A percentile compares a stretch with the other conserved stretches of the same genome.
phyloP scores from a whole-genome alignment of 2,113 vertebrate genomes.

The Leptobrachium leishanense region DNA sequence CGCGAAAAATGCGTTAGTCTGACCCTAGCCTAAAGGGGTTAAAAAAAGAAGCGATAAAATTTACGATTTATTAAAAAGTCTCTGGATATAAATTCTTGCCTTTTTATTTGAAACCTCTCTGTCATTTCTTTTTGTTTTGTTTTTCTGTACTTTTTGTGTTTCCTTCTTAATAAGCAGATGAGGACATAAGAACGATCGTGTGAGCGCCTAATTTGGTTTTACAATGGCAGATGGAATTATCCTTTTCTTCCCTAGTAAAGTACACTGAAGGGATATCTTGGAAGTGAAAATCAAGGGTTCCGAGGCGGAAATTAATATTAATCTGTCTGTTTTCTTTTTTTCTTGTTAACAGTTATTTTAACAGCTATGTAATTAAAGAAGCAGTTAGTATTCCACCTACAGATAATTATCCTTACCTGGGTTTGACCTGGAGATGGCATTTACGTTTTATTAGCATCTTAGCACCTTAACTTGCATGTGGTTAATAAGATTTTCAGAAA shows the following conservation, averaged over 20 bases:
- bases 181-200: conserved; percentile 17
- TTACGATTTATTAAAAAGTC: too few species aligned
- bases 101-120: too few species aligned
- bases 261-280: conserved; percentile 36
- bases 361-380: conserved; percentile 74
- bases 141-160: neutral
- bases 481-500: conserved; percentile 68
- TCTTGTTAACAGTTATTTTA: conserved; percentile 77
- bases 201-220: neutral
- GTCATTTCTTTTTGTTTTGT: too few species aligned
- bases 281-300: conserved; percentile 36
- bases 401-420: conserved; percentile 74
- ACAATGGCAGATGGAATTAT: conserved; percentile 24
- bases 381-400: conserved; percentile 74
- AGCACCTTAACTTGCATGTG: conserved; percentile 71
- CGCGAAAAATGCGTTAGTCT: too few species aligned
- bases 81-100: too few species aligned
- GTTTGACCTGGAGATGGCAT: conserved; percentile 68
- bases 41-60: too few species aligned
- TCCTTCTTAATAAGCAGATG: conserved; percentile 15
- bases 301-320: conserved; percentile 68
- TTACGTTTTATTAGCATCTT: conserved; percentile 69
- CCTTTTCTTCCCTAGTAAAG: conserved; percentile 39
- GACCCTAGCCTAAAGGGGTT: too few species aligned
- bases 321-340: conserved; percentile 66